phyloP scores from a whole-genome alignment of 2,888 invertebrate species.

The Sarcophaga rosellei region DNA sequence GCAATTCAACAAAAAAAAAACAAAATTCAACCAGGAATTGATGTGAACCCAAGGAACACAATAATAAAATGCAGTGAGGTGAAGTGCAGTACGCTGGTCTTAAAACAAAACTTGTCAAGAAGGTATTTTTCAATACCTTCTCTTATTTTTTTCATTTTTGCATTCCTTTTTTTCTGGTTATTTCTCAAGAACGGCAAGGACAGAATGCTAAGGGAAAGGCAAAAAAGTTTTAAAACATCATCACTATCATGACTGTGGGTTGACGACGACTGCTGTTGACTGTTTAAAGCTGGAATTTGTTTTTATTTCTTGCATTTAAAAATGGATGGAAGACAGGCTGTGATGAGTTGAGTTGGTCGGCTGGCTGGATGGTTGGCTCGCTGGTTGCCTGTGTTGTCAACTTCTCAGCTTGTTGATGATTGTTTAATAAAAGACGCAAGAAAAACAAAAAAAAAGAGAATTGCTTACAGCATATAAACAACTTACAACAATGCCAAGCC shows the following conservation, averaged over 20 bases:
- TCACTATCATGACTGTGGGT: slow-evolving; percentile 45
- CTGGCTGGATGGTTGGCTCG: slow-evolving; percentile 16
- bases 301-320: too few species aligned
- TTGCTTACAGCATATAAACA: background rate
- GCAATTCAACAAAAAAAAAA: slow-evolving; percentile 44
- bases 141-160: background rate
- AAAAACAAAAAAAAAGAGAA: background rate
- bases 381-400: slow-evolving; percentile 43
- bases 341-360: slow-evolving; percentile 1
- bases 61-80: slow-evolving; percentile 19
- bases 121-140: slow-evolving; percentile 30
- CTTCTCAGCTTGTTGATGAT: slow-evolving; percentile 44
- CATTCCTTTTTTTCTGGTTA: background rate
- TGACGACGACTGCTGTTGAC: slow-evolving; percentile 6
- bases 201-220: background rate
- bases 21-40: slow-evolving; percentile 18
- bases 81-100: slow-evolving; percentile 43
- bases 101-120: slow-evolving; percentile 53
- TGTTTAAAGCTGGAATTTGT: too few species aligned
- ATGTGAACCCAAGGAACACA: background rate
- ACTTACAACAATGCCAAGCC: slow-evolving; percentile 25
- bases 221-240: slow-evolving; percentile 14
- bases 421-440: slow-evolving; percentile 46
- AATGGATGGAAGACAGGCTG: too few species aligned
- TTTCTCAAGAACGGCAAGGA: background rate